Conservation (phyloP, 2,113 vertebrate genomes). For the Gymnobelideus leadbeateri region DNA sequence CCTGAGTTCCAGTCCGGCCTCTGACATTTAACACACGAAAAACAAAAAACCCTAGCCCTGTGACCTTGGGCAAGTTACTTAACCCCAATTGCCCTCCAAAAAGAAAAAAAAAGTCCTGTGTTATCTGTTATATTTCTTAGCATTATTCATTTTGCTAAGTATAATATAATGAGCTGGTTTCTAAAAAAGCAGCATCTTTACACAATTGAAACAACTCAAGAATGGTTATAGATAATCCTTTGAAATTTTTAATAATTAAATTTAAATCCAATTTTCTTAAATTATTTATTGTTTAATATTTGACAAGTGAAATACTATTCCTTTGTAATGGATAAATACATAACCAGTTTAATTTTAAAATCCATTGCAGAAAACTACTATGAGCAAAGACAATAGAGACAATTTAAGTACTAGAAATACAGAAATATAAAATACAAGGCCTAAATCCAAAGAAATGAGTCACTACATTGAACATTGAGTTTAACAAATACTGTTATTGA, state of each 20-base stretch:
- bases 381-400: neutral
- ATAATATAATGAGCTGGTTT: neutral
- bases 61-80: too few species aligned
- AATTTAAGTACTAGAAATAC: neutral
- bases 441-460: neutral
- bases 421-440: neutral
- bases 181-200: neutral
- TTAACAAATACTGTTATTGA: slow-evolving; percentile 59
- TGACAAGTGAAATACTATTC: neutral
- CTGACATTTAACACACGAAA: too few species aligned
- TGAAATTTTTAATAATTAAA: neutral
- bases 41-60: too few species aligned
- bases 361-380: neutral
- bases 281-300: neutral
- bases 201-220: neutral
- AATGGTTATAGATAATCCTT: neutral
- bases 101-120: neutral
- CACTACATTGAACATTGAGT: neutral
- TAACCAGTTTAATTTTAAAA: neutral
- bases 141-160: neutral
- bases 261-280: neutral
- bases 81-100: too few species aligned
- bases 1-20: too few species aligned
- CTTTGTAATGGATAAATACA: neutral
- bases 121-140: neutral